A percentile compares a stretch with the other conserved stretches of the same genome.
phyloP scores from a whole-genome alignment of 2,888 invertebrate genomes.

The Eristalis arbustorum region DNA sequence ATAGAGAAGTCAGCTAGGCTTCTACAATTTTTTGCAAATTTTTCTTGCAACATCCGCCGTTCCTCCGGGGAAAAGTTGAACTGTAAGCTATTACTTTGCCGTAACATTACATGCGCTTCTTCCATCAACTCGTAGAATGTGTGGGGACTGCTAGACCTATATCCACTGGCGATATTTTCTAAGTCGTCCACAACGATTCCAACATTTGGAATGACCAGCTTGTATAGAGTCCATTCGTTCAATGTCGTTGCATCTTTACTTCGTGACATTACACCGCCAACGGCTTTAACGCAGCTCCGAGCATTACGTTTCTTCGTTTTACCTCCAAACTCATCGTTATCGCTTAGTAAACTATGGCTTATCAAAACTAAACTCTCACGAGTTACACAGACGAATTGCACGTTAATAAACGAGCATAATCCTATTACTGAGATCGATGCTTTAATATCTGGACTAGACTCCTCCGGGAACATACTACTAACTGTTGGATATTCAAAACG shows the following conservation, averaged over 20 bases:
- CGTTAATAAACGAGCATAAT: constrained; percentile 77
- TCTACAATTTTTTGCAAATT: constrained; percentile 77
- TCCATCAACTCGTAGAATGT: constrained; percentile 87
- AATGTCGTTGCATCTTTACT: constrained; percentile 75
- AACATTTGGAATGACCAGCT: constrained; percentile 84
- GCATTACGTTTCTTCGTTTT: constrained; percentile 67
- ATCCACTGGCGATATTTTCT: constrained; percentile 84
- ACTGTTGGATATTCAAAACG: constrained; percentile 79
- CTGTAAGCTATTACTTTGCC: constrained; percentile 77
- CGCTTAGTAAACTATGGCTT: constrained; percentile 74
- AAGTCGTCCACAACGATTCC: constrained; percentile 86
- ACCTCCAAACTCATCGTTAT: constrained; percentile 48
- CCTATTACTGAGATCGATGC: constrained; percentile 79
- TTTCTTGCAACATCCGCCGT: constrained; percentile 73
- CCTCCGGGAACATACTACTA: constrained; percentile 77
- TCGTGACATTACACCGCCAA: constrained; percentile 73
- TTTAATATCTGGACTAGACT: constrained; percentile 78
- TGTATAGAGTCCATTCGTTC: constrained; percentile 87
- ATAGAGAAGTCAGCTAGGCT: constrained; percentile 79
- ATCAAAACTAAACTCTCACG: constrained; percentile 77
- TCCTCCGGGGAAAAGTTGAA: constrained; percentile 74
- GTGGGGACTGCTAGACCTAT: constrained; percentile 84
- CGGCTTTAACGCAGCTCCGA: constrained; percentile 66
- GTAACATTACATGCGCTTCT: constrained; percentile 87
- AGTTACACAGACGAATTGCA: constrained; percentile 78